Evolutionary conservation across 2,797 vertebrate genomes (phyloP), one percentile per base, ranked within the genome.

Genomic region (Sebastes oblongus): DNA sequence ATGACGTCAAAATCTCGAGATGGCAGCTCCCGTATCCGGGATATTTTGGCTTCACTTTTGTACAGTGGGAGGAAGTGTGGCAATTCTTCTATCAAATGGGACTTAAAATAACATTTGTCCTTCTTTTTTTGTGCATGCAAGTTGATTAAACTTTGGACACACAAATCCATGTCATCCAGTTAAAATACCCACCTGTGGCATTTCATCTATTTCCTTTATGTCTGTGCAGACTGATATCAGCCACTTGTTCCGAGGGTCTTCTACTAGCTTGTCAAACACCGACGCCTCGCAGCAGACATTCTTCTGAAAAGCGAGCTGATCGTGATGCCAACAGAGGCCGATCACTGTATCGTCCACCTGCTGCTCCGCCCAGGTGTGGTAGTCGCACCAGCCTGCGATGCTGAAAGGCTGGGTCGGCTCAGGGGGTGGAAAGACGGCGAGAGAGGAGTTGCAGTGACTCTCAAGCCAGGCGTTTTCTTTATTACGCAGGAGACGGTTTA

Each of bases 251-350:
- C 82, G 83, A 5, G 84, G 78, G 61, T 95, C 85, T 34, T 88
- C 11, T 1, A 85, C 64, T n/a, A 97, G 87, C 69, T 84, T 91
- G 25, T 95, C 78, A 36, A 94, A 82, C 74, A 96, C 66, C 1
- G 73, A 6, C 1, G 54, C 3, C 14, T 93, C 88, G 80, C 94
- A 95, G 89, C 96, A 97, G 16, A 97, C 94, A 1, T 95, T 94
- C 54, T 90, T 81, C 67, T 89, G 80, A 85, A 97, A 97, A 36
- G 79, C 75, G 3, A 25, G 25, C 82, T 91, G 83, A 82, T 97
- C 95, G 0, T 88, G 30, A 39, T 91, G 91, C 96, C 95, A 96
- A 55, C 96, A 97, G 36, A 96, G 82, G 5, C 88, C 95, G 0
- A 96, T 86, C 61, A 96, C 92, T 1, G 95, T 93, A 0, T 90